These are phyloP conservation scores for Diadegma fenestrale DNA, from an alignment of 2,888 invertebrate species.

Conservation along the genomic window DNA sequence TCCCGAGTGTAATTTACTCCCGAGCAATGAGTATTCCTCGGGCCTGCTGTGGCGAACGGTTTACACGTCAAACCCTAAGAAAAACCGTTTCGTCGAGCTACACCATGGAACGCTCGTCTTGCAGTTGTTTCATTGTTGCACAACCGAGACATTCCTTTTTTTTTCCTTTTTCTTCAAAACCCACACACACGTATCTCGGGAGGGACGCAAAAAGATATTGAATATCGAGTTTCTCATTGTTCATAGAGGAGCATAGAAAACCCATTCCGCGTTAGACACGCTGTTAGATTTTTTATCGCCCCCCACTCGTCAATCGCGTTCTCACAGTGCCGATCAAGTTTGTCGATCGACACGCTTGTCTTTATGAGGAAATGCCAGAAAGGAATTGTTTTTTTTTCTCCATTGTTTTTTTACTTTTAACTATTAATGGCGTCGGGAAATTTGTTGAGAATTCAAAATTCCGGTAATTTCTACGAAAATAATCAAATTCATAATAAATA, in stretches of 20 bases:
- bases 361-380: constrained; percentile 31
- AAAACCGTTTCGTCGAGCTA: constrained; percentile 50
- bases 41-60: constrained; percentile 46
- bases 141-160: constrained; percentile 19
- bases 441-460: no score
- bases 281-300: constrained; percentile 61
- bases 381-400: neutral
- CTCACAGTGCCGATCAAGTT: constrained; percentile 32
- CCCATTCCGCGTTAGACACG: constrained; percentile 63
- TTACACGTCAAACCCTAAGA: constrained; percentile 49
- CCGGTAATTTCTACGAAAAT: no score
- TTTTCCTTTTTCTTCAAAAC: neutral
- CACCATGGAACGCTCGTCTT: constrained; percentile 42
- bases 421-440: no score
- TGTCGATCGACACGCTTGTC: constrained; percentile 57
- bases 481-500: no score
- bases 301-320: neutral
- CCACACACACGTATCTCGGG: constrained; percentile 22
- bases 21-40: constrained; percentile 42
- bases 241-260: constrained; percentile 44
- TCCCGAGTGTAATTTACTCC: constrained; percentile 40
- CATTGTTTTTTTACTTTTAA: no score
- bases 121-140: constrained; percentile 63
- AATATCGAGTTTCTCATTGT: constrained; percentile 60
- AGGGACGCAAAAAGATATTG: constrained; percentile 65